A percentile compares a stretch with the other conserved stretches of the same genome.
These are phyloP conservation scores for Anthonomus grandis DNA, from an alignment of 1,140 invertebrate genomes.

Conservation along the genomic window DNA sequence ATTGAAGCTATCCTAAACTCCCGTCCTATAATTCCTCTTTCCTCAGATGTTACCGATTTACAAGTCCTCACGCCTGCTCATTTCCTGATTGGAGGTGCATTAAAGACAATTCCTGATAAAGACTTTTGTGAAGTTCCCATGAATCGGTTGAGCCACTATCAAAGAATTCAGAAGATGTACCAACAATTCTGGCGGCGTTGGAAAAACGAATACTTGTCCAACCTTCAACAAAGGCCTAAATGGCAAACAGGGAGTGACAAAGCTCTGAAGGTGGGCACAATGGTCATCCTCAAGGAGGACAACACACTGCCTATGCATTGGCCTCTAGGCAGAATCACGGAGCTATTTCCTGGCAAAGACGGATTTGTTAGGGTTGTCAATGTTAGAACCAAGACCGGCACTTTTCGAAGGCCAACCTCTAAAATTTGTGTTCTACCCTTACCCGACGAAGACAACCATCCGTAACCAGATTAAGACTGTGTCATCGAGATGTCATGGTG, in stretches of 20 bases:
- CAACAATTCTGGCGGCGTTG: conserved; percentile 46
- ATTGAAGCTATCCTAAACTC: conserved; percentile 34
- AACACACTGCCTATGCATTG: conserved; percentile 40
- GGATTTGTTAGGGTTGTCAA: conserved; percentile 33
- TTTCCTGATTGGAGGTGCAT: conserved; percentile 31
- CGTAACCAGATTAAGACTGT: too few relatives aligned
- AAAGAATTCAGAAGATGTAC: conserved; percentile 33
- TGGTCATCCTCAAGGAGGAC: conserved; percentile 46
- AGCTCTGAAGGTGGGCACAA: conserved; percentile 25
- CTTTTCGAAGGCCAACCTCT: too few relatives aligned
- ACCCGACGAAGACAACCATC: too few relatives aligned
- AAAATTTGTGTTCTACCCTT: too few relatives aligned
- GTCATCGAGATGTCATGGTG: too few relatives aligned
- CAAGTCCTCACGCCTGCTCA: conserved; percentile 29
- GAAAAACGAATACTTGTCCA: conserved; percentile 40
- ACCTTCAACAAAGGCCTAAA: conserved; percentile 37
- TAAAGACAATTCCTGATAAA: not conserved
- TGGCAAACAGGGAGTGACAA: conserved; percentile 30
- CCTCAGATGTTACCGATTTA: conserved; percentile 27
- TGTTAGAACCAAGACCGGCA: too few relatives aligned
- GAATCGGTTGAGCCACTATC: conserved; percentile 28
- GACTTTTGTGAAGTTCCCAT: not conserved
- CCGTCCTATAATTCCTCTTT: conserved; percentile 21
- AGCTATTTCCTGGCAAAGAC: conserved; percentile 36
- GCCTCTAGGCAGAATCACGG: conserved; percentile 39